Evolutionary conservation across 2,888 invertebrate species (phyloP), one percentile per base, ranked within the genome.

Genomic region (Acanthosepion lycidas): DNA sequence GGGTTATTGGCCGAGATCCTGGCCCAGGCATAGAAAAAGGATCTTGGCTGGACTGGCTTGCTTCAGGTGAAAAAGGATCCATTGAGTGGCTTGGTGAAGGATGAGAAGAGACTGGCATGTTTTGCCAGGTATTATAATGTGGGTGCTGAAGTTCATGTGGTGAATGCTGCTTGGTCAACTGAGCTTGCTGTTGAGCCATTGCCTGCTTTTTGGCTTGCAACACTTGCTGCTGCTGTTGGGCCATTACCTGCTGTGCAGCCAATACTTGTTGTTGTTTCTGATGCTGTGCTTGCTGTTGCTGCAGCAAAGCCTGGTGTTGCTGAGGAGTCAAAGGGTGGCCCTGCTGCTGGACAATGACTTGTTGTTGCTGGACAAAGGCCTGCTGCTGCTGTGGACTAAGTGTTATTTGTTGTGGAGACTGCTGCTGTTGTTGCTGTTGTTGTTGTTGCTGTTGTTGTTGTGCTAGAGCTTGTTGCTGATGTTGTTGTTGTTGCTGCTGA

Each of bases 1-100:
- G 93, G 26, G 94, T 94, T 28, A 64, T 94, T 94, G 94, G 94
- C 33, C 94, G 51, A n/a, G 94, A 94, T 53, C 94, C 94, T 55
- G 94, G 53, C 55, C 94, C 94, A 64, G 94, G 64, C 53, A 94
- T 48, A 94, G 64, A 55, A 59, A 64, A 94, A 28, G 94, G 59
- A 55, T 94, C 94, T 64, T 55, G 64, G 55, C 59, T 94, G 3
- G 55, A 64, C 33, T 55, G 94, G 48, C 94, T 94, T 23, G 94
- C 33, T 20, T 94, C 94, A 42, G 55, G 48, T 33, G 64, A 64
- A 94, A 94, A 94, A 33, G 64, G 59, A 94, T 94, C 94, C 94
- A 93, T 51, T 15, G 94, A 94, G 20, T 94, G 94, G 55, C 48
- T 94, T 94, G 94, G 94, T 64, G 94, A 94, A n/a, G 94, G 94